phyloP scores from a whole-genome alignment of 2,113 vertebrate genomes.

The Phyllopteryx taeniolatus region DNA sequence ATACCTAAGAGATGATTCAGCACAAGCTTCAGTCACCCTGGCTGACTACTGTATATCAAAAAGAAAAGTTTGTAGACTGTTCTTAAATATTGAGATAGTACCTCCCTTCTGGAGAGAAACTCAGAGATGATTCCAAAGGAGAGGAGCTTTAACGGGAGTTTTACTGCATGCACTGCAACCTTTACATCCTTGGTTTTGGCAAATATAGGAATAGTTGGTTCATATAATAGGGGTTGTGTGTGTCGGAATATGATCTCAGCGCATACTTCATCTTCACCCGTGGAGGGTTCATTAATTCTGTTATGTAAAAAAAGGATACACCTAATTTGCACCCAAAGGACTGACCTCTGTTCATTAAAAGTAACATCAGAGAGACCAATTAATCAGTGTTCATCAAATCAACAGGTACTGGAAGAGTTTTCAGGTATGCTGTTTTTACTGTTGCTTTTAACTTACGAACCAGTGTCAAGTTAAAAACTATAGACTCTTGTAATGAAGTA shows the following conservation, averaged over 20 bases:
- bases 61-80: neutral
- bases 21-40: neutral
- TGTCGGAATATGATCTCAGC: constrained; percentile 30
- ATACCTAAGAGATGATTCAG: neutral
- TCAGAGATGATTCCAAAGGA: constrained; percentile 1
- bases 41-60: neutral
- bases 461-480: neutral
- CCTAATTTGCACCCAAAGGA: constrained; percentile 68
- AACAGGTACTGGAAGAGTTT: constrained; percentile 38
- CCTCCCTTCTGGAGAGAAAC: neutral
- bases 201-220: constrained; percentile 43
- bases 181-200: constrained; percentile 15
- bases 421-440: constrained; percentile 32
- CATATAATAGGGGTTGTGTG: neutral
- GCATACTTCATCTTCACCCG: constrained; percentile 50
- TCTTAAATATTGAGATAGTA: neutral
- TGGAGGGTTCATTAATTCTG: constrained; percentile 67
- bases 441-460: neutral
- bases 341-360: constrained; percentile 74
- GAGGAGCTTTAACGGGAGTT: constrained; percentile 43
- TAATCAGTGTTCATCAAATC: constrained; percentile 72
- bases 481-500: neutral
- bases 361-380: constrained; percentile 72
- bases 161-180: constrained; percentile 24
- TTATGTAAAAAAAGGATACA: constrained; percentile 68